Evolutionary conservation across 2,113 vertebrate genomes (phyloP).

Genomic region (Zosterops japonicus): DNA sequence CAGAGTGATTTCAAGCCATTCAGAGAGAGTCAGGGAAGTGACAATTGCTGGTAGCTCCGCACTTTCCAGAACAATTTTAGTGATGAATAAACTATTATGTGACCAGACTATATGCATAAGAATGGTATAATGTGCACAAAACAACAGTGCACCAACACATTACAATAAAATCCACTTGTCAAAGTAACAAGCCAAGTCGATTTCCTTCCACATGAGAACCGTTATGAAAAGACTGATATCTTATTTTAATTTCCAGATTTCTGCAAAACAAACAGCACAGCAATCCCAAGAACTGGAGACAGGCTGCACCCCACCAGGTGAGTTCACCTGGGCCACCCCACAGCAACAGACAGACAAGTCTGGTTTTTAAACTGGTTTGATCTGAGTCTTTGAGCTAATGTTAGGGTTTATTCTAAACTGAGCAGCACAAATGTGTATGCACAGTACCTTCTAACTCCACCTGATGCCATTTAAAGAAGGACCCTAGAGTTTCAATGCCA

Average conservation of each 20-base stretch:
- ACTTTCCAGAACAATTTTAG: neutral
- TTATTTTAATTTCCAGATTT: neutral
- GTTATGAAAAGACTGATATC: neutral
- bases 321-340: neutral
- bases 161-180: neutral
- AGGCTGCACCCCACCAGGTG: neutral
- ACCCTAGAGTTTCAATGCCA: neutral
- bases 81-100: neutral
- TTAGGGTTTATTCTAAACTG: neutral
- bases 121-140: slow-evolving; percentile 2
- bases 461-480: neutral
- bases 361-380: neutral
- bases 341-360: neutral
- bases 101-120: neutral
- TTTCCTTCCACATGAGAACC: slow-evolving; percentile 8
- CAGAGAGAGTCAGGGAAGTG: neutral
- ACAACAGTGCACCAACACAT: neutral
- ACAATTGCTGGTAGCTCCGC: neutral
- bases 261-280: neutral
- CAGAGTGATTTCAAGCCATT: neutral
- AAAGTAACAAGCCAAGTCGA: neutral
- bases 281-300: neutral
- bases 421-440: neutral
- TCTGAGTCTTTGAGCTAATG: neutral
- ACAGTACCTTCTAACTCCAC: accelerated